These are phyloP conservation scores for Pseudolaguvia tuberculata DNA, from an alignment of 2,113 vertebrate genomes.

Conservation along the genomic window DNA sequence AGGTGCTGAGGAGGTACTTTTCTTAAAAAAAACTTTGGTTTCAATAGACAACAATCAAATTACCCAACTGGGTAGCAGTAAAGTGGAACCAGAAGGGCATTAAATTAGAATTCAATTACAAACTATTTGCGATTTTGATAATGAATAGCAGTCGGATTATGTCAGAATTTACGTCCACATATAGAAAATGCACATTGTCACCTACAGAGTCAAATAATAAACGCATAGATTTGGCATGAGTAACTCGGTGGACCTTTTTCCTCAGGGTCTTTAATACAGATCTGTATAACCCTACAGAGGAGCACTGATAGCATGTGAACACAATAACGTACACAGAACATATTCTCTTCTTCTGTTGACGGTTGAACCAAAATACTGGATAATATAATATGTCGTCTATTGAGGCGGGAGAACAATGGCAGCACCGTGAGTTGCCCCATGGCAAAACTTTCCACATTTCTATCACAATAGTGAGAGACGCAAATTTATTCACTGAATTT, in stretches of 20 bases:
- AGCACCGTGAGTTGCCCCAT: constrained; percentile 42
- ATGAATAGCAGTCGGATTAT: too few relatives aligned
- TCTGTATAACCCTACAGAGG: not conserved
- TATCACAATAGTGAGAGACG: constrained; percentile 27
- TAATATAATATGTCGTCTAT: constrained; percentile 51
- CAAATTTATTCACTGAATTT: constrained; percentile 29
- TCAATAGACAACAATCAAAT: too few relatives aligned
- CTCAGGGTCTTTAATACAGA: constrained; percentile 29
- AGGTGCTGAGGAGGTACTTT: too few relatives aligned
- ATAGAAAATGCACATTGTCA: not conserved
- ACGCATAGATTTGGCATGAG: constrained; percentile 8
- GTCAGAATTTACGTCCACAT: too few relatives aligned
- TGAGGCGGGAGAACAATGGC: constrained; percentile 40
- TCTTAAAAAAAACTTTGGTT: too few relatives aligned
- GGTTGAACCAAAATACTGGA: constrained; percentile 35
- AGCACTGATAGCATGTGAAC: not conserved
- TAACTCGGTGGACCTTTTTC: constrained; percentile 28
- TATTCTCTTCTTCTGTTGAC: constrained; percentile 29
- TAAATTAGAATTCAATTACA: too few relatives aligned
- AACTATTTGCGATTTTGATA: too few relatives aligned
- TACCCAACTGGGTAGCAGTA: too few relatives aligned
- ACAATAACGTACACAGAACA: constrained; percentile 21
- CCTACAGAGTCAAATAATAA: not conserved
- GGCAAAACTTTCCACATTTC: constrained; percentile 41
- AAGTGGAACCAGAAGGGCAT: too few relatives aligned